Base-by-base conservation (phyloP, 2,888 invertebrate genomes). In the Syritta pipiens region DNA sequence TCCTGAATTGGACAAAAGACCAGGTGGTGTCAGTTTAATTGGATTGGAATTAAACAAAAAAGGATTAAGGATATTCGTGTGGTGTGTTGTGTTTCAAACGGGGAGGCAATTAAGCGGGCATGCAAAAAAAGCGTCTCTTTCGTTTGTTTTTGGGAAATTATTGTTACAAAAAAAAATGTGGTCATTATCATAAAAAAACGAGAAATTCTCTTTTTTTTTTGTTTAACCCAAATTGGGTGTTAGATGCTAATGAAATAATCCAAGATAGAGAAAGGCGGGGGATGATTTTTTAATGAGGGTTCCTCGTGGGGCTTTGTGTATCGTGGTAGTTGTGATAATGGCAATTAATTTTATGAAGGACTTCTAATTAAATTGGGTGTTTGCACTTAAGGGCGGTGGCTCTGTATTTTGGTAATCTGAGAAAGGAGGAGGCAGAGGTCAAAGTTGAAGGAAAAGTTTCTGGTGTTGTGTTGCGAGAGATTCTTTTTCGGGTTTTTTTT, bases 1-100 rank as follows among this genome's bases (percentile, higher is more conserved):
- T 93, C 93, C 93, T 93, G 88, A 30, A 32, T 44, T 20, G 82
- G 60, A n/a, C n/a, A n/a, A n/a, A n/a, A n/a, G n/a, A n/a, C n/a
- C n/a, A n/a, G 40, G 48, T 59, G 69, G 81, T 77, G 51, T 48
- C 65, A 42, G 65, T 72, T 72, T 65, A 59, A 59, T 62, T 62
- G 62, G 57, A 57, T 62, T 20, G 17, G 17, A 37, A 37, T 37
- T 14, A 3, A 17, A 14, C n/a, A n/a, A 53, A 49, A 68, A 44
- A 57, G 68, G 57, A 68, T 57, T 51, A 46, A 53, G 68, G 57
- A 59, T 53, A 55, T 65, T 37, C 1, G 51, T 72, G 35, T 53
- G 42, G 14, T 57, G 42, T 62, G 55, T 51, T n/a, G n/a, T n/a
- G n/a, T n/a, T n/a, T n/a, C n/a, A n/a, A n/a, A n/a, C n/a, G n/a